Conservation (phyloP, 2,888 invertebrate genomes). For the Slavum lentiscoides region DNA sequence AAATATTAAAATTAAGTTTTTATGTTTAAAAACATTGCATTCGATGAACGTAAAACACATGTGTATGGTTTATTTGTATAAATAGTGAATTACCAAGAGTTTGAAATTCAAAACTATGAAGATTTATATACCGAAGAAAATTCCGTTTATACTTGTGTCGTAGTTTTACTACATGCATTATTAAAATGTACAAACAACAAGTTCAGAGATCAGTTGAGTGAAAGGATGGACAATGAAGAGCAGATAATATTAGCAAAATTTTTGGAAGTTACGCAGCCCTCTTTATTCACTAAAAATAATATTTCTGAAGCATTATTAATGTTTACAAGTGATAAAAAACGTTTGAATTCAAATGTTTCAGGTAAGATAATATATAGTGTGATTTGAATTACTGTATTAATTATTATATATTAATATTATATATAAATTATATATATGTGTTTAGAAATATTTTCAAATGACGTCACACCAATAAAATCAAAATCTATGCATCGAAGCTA, state of each 20-base stretch:
- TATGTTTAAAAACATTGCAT: neutral
- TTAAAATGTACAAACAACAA: conserved; percentile 40
- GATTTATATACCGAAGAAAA: conserved; percentile 27
- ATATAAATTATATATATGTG: conserved; percentile 5
- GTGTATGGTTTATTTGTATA: neutral
- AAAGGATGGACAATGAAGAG: conserved; percentile 34
- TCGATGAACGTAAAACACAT: neutral
- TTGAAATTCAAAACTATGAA: conserved; percentile 27
- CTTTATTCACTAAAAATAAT: conserved; percentile 39
- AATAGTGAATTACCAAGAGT: conserved; percentile 39
- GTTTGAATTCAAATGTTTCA: neutral
- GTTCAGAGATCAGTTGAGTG: conserved; percentile 36
- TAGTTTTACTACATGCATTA: conserved; percentile 40
- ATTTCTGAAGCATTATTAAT: conserved; percentile 31
- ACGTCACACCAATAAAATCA: conserved; percentile 36
- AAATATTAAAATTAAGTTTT: neutral
- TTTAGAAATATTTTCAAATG: conserved; percentile 43
- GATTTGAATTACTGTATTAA: neutral
- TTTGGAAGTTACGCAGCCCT: conserved; percentile 26
- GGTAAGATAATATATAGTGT: neutral
- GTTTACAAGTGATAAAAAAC: neutral
- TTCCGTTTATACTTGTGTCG: conserved; percentile 25
- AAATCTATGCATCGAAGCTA: conserved; percentile 29
- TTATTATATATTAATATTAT: neutral
- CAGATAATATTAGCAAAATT: conserved; percentile 37